Percentiles rank a stretch among this genome's conserved stretches.
Evolutionary conservation across 1,140 invertebrate genomes (phyloP).

Genomic region (Zelostemma sp.): DNA sequence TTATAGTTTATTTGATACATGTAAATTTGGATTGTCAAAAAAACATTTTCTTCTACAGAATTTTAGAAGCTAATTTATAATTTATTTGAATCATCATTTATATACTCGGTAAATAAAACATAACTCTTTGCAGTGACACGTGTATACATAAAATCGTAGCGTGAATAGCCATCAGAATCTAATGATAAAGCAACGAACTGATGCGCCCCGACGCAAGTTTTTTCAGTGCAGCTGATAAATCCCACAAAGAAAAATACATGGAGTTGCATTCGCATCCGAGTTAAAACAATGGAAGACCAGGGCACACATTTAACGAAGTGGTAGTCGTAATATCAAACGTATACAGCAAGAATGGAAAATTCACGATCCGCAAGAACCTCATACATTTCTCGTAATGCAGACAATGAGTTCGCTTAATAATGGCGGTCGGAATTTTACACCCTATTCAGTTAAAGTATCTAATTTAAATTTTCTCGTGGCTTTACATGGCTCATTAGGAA

Average conservation of each 20-base stretch:
- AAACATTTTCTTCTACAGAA: too few species aligned
- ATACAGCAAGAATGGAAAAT: constrained; percentile 7
- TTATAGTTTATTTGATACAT: too few species aligned
- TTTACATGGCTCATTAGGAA: constrained; percentile 37
- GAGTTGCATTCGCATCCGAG: constrained; percentile 9
- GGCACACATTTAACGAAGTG: constrained; percentile 1
- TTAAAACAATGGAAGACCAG: constrained; percentile 6
- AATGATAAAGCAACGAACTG: neutral
- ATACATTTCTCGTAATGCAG: constrained; percentile 12
- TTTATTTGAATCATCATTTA: too few species aligned
- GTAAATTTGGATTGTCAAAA: too few species aligned
- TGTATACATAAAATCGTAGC: neutral
- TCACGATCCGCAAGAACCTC: constrained; percentile 12
- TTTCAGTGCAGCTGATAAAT: constrained; percentile 5
- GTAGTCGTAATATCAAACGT: neutral
- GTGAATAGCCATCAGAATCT: neutral
- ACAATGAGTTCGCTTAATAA: constrained; percentile 20
- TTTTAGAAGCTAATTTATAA: too few species aligned
- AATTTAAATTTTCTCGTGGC: constrained; percentile 34
- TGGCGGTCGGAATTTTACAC: constrained; percentile 18
- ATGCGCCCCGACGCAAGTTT: neutral
- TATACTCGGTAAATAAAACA: neutral
- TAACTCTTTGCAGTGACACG: too few species aligned
- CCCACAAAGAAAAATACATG: constrained; percentile 10
- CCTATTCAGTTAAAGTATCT: constrained; percentile 13